Evolutionary conservation across 2,888 invertebrate genomes (phyloP), one percentile per base, ranked within the genome.

Genomic region (Chymomyza caudatula): DNA sequence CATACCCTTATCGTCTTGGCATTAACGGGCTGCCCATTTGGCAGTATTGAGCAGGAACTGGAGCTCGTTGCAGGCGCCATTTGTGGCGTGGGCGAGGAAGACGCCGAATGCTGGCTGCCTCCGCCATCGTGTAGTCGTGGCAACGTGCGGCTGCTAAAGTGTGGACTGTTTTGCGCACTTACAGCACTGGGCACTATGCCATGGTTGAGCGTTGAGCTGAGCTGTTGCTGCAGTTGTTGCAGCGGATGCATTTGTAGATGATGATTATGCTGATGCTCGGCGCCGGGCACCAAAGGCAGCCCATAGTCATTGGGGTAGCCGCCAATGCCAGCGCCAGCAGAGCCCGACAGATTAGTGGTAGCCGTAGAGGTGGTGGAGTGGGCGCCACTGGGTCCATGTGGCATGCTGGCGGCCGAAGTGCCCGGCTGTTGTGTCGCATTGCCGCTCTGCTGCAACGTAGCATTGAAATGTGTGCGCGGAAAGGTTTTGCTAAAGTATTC

Each of bases 1-100:
- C 96, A 96, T 75, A 96, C 96, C 75, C 96, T 93, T 86, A 96
- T 92, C 83, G 96, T 96, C 90, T 96, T 96, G 73, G 95, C 93
- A 83, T 92, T 93, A 2, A 93, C 92, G 52, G 93, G 91, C 74
- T 89, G 88, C 17, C 89, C 89, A 64, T 89, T 90, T 52, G 88
- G 81, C 74, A 89, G 65, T 74, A 88, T 87, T 60, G 87, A 85
- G 71, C 87, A 85, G 86, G 86, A 84, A 77, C 81, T 78, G 71
- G 86, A 84, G 56, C 78, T 68, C 60, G 64, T 55, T 8, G 64
- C 68, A 3, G 63, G 64, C n/a, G 65, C 65, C 3, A 47, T 44
- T 66, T 68, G 25, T 61, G 77, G 68, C 69, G 83, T 69, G 22
- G 87, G 71, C 57, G 87, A 69, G 67, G 77, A 60, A 37, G 78